These are phyloP conservation scores for Anas georgica DNA, from an alignment of 2,797 vertebrate genomes.

Conservation along the genomic window DNA sequence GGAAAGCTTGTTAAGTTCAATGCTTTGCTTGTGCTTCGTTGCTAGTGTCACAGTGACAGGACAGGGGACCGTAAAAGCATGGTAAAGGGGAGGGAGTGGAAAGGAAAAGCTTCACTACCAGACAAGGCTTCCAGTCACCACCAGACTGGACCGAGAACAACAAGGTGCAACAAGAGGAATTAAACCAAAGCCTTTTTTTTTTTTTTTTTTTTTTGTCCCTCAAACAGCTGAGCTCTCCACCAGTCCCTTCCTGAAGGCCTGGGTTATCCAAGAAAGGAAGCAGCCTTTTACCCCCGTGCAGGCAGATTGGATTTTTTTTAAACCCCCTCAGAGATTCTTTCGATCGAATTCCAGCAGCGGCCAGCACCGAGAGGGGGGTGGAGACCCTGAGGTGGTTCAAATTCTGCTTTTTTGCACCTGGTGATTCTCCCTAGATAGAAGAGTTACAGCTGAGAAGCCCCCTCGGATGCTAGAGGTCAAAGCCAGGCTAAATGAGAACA, in stretches of 20 bases:
- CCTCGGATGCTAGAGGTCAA: conserved; percentile 85
- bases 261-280: conserved; percentile 11
- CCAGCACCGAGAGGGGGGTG: background rate
- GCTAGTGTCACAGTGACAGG: conserved; percentile 68
- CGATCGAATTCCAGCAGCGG: background rate
- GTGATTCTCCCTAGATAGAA: conserved; percentile 90
- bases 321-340: background rate
- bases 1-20: conserved; percentile 50
- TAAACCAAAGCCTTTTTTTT: conserved; percentile 71
- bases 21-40: conserved; percentile 67
- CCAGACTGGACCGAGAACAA: conserved; percentile 86
- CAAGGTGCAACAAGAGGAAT: conserved; percentile 88
- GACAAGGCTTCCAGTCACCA: conserved; percentile 86
- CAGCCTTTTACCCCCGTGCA: background rate
- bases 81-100: conserved; percentile 73
- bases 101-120: conserved; percentile 83
- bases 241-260: conserved; percentile 44
- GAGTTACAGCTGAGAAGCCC: conserved; percentile 84
- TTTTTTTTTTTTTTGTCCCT: conserved; percentile 63
- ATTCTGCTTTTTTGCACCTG: conserved; percentile 93
- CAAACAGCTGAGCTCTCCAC: conserved; percentile 57
- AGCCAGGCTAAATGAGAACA: conserved; percentile 90
- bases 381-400: conserved; percentile 63
- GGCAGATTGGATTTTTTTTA: background rate
- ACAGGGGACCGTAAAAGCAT: conserved; percentile 73